Evolutionary conservation across 2,888 invertebrate genomes (phyloP).

Genomic region (Cantharis lateralis): DNA sequence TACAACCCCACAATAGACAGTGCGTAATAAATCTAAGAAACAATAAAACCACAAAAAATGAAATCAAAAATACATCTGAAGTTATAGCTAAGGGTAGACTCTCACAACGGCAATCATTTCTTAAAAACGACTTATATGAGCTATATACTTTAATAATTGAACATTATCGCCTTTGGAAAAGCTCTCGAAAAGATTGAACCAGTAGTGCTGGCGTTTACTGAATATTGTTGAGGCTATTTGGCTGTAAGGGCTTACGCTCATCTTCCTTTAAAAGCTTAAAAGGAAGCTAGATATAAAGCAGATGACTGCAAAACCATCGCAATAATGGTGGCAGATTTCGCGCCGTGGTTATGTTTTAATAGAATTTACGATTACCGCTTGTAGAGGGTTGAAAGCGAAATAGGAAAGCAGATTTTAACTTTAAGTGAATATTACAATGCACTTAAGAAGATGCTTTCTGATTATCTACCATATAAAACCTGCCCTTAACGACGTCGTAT

Average conservation of each 20-base stretch:
- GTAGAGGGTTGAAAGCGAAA: constrained; percentile 48
- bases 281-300: constrained; percentile 51
- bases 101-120: constrained; percentile 49
- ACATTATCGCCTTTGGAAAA: constrained; percentile 55
- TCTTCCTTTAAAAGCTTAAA: constrained; percentile 28
- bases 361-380: constrained; percentile 59
- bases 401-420: constrained; percentile 51
- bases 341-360: constrained; percentile 60
- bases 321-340: constrained; percentile 59
- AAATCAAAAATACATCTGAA: constrained; percentile 54
- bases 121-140: constrained; percentile 57
- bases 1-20: constrained; percentile 11
- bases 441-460: constrained; percentile 51
- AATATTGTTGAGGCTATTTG: constrained; percentile 29
- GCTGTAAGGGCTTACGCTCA: constrained; percentile 32
- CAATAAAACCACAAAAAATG: constrained; percentile 42
- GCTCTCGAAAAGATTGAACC: constrained; percentile 57
- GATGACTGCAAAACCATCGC: constrained; percentile 54
- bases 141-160: constrained; percentile 59
- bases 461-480: constrained; percentile 14
- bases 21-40: constrained; percentile 42
- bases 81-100: constrained; percentile 38
- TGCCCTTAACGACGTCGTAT: background rate
- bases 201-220: constrained; percentile 35
- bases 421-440: constrained; percentile 53